Conservation (phyloP, 1,140 invertebrate genomes). For the Caenorhabditis tropicalis region DNA sequence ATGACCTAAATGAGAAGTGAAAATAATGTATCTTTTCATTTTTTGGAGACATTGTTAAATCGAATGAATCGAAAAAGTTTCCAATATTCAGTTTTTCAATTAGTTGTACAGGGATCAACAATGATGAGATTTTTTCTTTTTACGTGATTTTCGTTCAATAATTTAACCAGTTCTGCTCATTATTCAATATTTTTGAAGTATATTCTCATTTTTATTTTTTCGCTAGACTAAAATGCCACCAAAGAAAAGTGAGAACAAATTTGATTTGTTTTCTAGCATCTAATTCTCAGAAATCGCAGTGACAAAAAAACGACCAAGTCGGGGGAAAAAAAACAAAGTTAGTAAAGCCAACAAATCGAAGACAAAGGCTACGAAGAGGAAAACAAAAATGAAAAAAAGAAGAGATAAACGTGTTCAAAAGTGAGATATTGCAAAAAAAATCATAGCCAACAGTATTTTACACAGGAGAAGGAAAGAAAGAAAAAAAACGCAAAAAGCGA, state of each 20-base stretch:
- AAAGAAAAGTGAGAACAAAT: neutral
- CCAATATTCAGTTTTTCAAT: too few species aligned
- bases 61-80: too few species aligned
- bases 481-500: neutral
- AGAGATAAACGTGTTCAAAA: neutral
- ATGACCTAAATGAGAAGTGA: neutral
- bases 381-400: conserved; percentile 3
- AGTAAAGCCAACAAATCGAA: neutral
- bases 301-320: neutral
- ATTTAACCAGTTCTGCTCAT: too few species aligned
- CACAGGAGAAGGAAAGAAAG: neutral
- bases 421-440: neutral
- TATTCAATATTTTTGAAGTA: too few species aligned
- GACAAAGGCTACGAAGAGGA: neutral
- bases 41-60: too few species aligned
- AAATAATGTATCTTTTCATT: neutral
- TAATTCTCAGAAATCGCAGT: neutral
- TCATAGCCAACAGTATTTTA: neutral
- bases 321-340: neutral
- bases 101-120: too few species aligned
- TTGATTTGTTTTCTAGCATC: neutral
- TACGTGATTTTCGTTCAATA: too few species aligned
- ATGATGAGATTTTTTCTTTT: too few species aligned
- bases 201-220: neutral
- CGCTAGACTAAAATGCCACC: neutral